These are phyloP conservation scores for Patagioenas fasciata DNA, from an alignment of 2,113 vertebrate genomes.

Conservation along the genomic window DNA sequence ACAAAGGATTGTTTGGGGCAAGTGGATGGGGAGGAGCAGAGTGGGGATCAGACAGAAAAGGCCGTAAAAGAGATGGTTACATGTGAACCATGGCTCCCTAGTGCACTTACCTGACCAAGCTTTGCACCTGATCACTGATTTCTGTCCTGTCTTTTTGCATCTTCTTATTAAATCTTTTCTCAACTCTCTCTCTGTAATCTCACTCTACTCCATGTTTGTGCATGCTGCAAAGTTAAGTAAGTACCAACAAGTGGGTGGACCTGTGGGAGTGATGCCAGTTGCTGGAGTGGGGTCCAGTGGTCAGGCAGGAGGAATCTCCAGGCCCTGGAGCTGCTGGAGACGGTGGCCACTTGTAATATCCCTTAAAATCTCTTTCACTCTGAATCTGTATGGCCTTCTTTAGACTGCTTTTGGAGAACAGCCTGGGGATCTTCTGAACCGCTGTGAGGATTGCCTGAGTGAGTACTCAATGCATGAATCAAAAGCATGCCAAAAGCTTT, in stretches of 20 bases:
- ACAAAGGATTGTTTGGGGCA: background rate
- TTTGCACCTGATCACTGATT: no score
- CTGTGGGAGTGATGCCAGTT: background rate
- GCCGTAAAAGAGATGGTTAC: background rate
- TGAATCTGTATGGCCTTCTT: background rate
- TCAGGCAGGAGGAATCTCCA: background rate
- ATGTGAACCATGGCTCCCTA: background rate
- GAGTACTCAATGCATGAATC: background rate
- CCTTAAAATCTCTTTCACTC: background rate
- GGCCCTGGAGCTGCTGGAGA: background rate
- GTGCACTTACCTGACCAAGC: background rate
- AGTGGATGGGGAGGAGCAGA: background rate
- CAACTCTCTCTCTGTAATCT: background rate
- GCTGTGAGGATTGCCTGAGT: background rate
- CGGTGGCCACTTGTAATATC: accelerated
- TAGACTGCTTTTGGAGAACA: background rate
- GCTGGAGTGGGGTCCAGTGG: background rate
- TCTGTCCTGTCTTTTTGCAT: background rate
- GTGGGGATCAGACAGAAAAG: background rate
- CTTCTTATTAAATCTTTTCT: background rate
- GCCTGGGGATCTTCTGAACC: background rate
- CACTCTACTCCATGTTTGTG: background rate
- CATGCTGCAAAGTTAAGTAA: background rate
- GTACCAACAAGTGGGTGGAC: background rate
- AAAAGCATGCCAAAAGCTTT: background rate